Base-by-base conservation (phyloP, 2,113 vertebrate genomes). In the Salvelinus alpinus region DNA sequence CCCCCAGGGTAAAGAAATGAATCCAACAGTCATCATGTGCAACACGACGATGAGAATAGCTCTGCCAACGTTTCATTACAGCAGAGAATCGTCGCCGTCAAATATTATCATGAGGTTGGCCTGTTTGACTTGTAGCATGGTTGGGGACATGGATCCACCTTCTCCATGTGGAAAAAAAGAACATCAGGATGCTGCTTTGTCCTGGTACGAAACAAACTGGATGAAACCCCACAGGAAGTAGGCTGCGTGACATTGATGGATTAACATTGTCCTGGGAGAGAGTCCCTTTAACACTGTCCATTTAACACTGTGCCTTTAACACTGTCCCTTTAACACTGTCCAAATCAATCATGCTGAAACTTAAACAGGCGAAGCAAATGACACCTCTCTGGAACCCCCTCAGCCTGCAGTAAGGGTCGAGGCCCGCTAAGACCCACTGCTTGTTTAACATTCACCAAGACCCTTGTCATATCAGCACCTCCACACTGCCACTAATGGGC, bases 371-470 rank as follows among this genome's bases (percentile, higher is more conserved):
- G 8, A 67, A 62, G 68, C 51, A 74, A 73, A 73, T 65, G 62
- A 66, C 76, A 65, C 31, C 57, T 44, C 38, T 18, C 20, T 22
- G 59, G 59, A 62, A n/a, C 18, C 51, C 14, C 16, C 51, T 44
- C 38, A 44, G 38, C 2, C 64, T 74, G 44, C 64, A 66, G 38
- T 44, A 44, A 44, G 38, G 38, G 38, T 44, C 9, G 54, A 71
- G 70, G 72, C 38, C 59, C 14, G 8, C 65, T 84, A 80, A 82
- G 25, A 13, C 71, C 27, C 22, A 22, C 65, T 70, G 64, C 11
- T 69, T 57, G 67, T 75, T 85, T 83, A 80, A 76, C 77, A 87
- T 85, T 80, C 86, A 71, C 47, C 20, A 22, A 74, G 57, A 71
- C 64, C 75, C 65, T 64, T 72, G 80, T 80, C 73, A 76, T 78